phyloP scores from a whole-genome alignment of 1,140 invertebrate species.

The Platyscapa corneri region DNA sequence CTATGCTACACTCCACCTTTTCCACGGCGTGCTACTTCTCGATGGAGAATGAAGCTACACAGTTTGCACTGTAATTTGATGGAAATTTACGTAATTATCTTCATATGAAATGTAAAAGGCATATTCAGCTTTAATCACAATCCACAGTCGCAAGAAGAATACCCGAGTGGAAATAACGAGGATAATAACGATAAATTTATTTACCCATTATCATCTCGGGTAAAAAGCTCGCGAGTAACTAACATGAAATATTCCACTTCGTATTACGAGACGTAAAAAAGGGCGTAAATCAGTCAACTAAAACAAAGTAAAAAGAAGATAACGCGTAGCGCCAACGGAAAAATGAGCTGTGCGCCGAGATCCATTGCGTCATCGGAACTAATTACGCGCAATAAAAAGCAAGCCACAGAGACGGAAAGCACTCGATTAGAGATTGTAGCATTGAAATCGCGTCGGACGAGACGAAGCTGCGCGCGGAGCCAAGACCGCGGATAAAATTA shows the following conservation, averaged over 20 bases:
- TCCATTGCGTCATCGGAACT: background rate
- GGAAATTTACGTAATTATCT: slow-evolving; percentile 26
- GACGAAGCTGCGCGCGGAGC: slow-evolving; percentile 1
- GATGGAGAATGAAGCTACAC: background rate
- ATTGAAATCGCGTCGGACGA: slow-evolving; percentile 11
- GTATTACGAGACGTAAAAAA: background rate
- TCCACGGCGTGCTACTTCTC: background rate
- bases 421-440: slow-evolving; percentile 16
- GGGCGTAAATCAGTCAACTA: background rate
- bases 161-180: background rate
- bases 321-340: background rate
- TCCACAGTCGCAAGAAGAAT: background rate
- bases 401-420: background rate
- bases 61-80: slow-evolving; percentile 13
- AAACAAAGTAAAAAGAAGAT: slow-evolving; percentile 17
- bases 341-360: background rate
- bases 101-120: slow-evolving; percentile 1
- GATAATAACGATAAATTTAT: slow-evolving; percentile 2
- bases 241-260: background rate
- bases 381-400: background rate
- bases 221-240: background rate
- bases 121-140: slow-evolving; percentile 5
- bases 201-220: background rate
- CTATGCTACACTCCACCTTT: background rate
- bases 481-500: background rate